Evolutionary conservation across 2,797 vertebrate species (phyloP).

Genomic region (Odontamblyopus lacepedii): DNA sequence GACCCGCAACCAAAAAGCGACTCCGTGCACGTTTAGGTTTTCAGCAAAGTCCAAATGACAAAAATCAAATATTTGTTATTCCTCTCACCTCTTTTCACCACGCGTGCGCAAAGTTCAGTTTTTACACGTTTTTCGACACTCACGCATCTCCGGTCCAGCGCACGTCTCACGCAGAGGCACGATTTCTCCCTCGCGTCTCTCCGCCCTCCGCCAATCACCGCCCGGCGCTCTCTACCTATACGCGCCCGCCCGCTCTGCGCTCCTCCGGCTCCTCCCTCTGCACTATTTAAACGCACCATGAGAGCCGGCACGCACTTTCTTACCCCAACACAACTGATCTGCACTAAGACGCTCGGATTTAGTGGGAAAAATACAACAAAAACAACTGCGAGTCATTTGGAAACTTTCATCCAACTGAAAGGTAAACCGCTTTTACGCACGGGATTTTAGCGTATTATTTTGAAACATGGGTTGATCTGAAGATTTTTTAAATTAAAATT

Average conservation of each 20-base stretch:
- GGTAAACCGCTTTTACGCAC: not conserved
- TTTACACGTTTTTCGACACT: too few relatives aligned
- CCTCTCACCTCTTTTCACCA: too few relatives aligned
- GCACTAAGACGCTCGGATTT: constrained; percentile 58
- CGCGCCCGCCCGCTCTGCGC: not conserved
- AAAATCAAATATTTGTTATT: too few relatives aligned
- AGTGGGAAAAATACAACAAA: constrained; percentile 20
- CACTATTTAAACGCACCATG: constrained; percentile 75
- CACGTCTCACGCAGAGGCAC: not conserved
- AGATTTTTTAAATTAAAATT: not conserved
- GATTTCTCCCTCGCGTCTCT: not conserved
- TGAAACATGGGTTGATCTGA: not conserved
- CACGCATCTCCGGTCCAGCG: too few relatives aligned
- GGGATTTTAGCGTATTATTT: rapidly evolving
- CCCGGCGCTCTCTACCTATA: not conserved
- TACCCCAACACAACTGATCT: constrained; percentile 57
- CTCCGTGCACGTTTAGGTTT: too few relatives aligned
- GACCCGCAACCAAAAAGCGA: too few relatives aligned
- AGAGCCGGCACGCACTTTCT: constrained; percentile 54
- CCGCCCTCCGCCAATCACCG: not conserved
- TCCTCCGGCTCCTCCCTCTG: constrained; percentile 67
- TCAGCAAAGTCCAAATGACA: too few relatives aligned
- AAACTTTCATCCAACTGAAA: not conserved
- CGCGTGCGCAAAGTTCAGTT: too few relatives aligned
- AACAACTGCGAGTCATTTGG: constrained; percentile 1